Percentiles rank a stretch among this genome's conserved stretches.
These are phyloP conservation scores for Drosophila atripex DNA, from an alignment of 2,888 invertebrate species.

Conservation along the genomic window DNA sequence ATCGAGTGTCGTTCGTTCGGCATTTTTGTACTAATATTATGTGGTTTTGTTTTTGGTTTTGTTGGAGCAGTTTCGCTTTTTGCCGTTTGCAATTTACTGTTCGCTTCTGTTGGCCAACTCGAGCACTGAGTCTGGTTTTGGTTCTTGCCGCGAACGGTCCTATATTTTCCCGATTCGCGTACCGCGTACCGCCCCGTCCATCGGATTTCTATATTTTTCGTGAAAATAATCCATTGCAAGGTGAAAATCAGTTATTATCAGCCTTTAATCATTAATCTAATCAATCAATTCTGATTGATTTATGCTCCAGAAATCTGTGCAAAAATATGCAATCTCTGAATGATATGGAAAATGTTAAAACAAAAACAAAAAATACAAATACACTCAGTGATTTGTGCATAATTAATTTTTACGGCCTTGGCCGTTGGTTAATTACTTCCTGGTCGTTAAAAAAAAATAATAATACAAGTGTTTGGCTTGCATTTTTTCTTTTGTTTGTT, in stretches of 20 bases:
- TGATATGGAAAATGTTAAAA: no score
- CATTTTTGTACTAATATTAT: conserved; percentile 14
- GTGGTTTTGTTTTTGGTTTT: conserved; percentile 14
- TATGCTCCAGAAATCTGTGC: not conserved
- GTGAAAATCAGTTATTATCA: not conserved
- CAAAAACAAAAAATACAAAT: not conserved
- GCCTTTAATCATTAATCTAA: not conserved
- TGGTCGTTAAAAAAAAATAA: conserved; percentile 7
- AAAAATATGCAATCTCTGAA: not conserved
- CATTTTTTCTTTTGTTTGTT: not conserved
- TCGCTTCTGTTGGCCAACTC: conserved; percentile 68
- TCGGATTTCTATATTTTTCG: conserved; percentile 1
- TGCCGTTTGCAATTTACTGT: conserved; percentile 21
- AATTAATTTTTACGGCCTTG: conserved; percentile 28
- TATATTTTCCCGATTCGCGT: not conserved
- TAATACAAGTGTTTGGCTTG: conserved; percentile 5
- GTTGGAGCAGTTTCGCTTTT: conserved; percentile 17
- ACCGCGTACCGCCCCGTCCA: not conserved
- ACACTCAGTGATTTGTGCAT: conserved; percentile 8
- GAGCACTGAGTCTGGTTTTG: conserved; percentile 72
- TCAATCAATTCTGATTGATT: not conserved
- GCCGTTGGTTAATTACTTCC: conserved; percentile 14
- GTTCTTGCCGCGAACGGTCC: conserved; percentile 78
- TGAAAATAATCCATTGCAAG: not conserved
- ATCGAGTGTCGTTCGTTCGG: conserved; percentile 15